These are phyloP conservation scores for Delphinus delphis DNA, from an alignment of 2,113 vertebrate genomes.

Conservation along the genomic window DNA sequence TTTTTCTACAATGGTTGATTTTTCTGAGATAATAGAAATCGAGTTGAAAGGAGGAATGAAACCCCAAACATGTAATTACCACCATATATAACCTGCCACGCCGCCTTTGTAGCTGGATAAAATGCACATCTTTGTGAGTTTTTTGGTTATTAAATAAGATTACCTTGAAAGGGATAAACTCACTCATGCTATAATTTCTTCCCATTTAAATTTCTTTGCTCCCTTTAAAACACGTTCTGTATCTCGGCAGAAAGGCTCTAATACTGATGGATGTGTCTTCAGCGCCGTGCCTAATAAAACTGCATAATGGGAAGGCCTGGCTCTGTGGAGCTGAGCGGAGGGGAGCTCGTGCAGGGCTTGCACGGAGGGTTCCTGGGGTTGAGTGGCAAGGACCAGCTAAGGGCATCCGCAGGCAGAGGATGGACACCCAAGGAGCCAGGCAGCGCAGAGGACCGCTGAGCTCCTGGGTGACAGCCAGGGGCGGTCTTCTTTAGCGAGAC, in stretches of 20 bases:
- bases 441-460: neutral
- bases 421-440: neutral
- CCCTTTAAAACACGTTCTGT: constrained; percentile 69
- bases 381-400: rapidly evolving
- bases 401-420: neutral
- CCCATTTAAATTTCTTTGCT: constrained; percentile 78
- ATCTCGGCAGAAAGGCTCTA: constrained; percentile 56
- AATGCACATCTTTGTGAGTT: constrained; percentile 69
- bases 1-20: constrained; percentile 80
- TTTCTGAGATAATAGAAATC: constrained; percentile 74
- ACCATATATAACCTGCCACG: constrained; percentile 49
- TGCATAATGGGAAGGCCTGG: neutral
- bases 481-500: neutral
- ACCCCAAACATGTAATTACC: constrained; percentile 72
- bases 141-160: constrained; percentile 73
- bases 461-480: neutral
- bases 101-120: constrained; percentile 64
- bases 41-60: constrained; percentile 59
- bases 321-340: neutral
- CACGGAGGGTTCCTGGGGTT: too few species aligned
- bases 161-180: constrained; percentile 62
- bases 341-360: neutral
- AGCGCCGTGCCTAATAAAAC: neutral
- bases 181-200: constrained; percentile 75
- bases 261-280: constrained; percentile 58